A percentile compares a stretch with the other conserved stretches of the same genome.
Conservation (phyloP, 2,113 vertebrate genomes). For the Capra hircus region DNA sequence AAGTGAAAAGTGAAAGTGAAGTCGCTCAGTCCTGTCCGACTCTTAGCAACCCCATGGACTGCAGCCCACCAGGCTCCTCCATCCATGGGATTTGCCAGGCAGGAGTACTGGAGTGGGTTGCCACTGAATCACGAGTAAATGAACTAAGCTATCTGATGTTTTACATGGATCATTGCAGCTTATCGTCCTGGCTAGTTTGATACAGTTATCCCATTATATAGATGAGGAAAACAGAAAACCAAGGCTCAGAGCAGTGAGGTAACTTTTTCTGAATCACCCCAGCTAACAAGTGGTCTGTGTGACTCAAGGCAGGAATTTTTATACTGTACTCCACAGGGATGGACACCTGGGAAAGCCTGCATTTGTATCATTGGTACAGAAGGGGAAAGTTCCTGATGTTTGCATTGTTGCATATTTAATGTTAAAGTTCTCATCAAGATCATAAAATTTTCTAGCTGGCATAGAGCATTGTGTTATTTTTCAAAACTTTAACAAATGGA, state of each 20-base stretch:
- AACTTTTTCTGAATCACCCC: background rate
- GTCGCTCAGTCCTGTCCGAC: rapidly evolving
- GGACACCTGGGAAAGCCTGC: too few relatives aligned
- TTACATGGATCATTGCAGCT: rapidly evolving
- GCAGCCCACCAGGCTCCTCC: too few relatives aligned
- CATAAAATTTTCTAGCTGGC: background rate
- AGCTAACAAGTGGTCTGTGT: background rate
- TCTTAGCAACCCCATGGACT: too few relatives aligned
- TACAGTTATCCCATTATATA: background rate
- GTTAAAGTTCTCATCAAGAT: background rate
- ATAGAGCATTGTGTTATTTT: background rate
- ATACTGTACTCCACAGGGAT: rapidly evolving
- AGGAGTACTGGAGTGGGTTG: too few relatives aligned
- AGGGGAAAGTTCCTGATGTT: background rate
- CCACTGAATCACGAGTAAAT: background rate
- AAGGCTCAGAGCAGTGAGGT: background rate
- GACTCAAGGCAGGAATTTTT: background rate
- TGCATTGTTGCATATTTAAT: background rate
- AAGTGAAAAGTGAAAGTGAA: too few relatives aligned
- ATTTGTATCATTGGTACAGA: background rate
- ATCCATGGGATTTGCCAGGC: too few relatives aligned
- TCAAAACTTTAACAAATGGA: background rate
- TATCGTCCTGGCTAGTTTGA: background rate
- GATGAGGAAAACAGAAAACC: background rate
- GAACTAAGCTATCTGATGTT: background rate